Conservation (phyloP, 2,888 invertebrate species). For the Lacanobia wlatinum region DNA sequence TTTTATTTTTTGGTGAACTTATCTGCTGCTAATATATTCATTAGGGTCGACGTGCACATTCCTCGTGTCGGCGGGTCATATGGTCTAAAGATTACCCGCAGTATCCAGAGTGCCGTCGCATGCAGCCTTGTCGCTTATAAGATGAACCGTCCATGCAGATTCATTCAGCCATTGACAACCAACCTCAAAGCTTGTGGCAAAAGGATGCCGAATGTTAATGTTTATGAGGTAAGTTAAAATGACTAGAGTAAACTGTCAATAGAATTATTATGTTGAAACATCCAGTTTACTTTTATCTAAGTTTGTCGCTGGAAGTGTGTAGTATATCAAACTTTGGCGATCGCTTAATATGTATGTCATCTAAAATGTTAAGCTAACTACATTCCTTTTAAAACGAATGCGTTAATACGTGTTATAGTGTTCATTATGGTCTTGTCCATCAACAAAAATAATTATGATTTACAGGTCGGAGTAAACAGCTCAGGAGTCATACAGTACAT, state of each 20-base stretch:
- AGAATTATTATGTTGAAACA: neutral
- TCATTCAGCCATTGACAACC: slow-evolving; percentile 91
- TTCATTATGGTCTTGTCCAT: neutral
- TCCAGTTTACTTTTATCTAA: no score
- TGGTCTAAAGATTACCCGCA: slow-evolving; percentile 93
- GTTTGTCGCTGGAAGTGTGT: no score
- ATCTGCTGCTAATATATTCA: neutral
- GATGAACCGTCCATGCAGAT: slow-evolving; percentile 91
- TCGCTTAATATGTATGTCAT: no score
- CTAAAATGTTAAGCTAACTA: no score
- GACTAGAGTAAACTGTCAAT: no score
- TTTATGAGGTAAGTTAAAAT: slow-evolving; percentile 83
- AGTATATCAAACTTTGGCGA: no score
- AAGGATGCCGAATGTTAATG: slow-evolving; percentile 81
- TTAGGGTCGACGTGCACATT: slow-evolving; percentile 91
- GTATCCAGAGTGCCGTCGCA: slow-evolving; percentile 89
- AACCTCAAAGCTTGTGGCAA: slow-evolving; percentile 91
- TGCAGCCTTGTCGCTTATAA: slow-evolving; percentile 92
- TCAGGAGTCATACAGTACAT: slow-evolving; percentile 89
- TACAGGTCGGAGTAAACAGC: slow-evolving; percentile 78
- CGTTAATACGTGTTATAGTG: neutral
- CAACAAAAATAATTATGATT: neutral
- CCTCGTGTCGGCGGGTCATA: slow-evolving; percentile 86
- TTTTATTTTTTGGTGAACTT: neutral
- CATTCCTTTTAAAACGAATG: no score